Evolutionary conservation across 2,888 invertebrate species (phyloP), one percentile per base, ranked within the genome.

Genomic region (Marronus borbonicus): DNA sequence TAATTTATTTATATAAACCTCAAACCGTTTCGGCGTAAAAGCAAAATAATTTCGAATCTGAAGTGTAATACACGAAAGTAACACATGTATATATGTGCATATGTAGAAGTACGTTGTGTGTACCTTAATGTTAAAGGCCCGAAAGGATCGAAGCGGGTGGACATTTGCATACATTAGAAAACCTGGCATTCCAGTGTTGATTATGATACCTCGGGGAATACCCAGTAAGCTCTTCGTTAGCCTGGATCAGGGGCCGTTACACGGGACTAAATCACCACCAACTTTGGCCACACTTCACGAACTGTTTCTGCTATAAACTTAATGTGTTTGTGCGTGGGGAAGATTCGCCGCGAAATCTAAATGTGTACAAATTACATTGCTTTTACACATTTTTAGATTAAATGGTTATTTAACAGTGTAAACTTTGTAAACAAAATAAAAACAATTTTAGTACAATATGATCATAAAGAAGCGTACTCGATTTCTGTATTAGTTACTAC

Each of bases 131-230:
- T 44, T 50, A 50, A 68, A 68, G 68, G 50, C 50, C 14, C 50
- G 50, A 50, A 68, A 68, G 68, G 68, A 68, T 76, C 65, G 74
- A 70, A 74, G 64, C 62, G 60, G 50, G 70, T 78, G 83, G 83
- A 83, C 84, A 84, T 85, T 85, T 85, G 85, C 85, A 85, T 85
- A 84, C 81, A 85, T 85, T 85, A 85, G 82, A 83, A 84, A 84
- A 84, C 84, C 82, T 83, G 80, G 81, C 80, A 79, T 79, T 80
- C 79, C 79, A 69, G 79, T 82, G 81, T 83, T 83, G 84, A 84
- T 84, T 85, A 85, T 83, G 84, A 83, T 84, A 84, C 85, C 84
- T 84, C 79, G 68, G 85, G 84, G 85, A 85, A 83, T 83, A 81
- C 81, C 82, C 80, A 80, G 81, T 82, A 82, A 83, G 83, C 80